A percentile compares a stretch with the other conserved stretches of the same genome.
phyloP scores from a whole-genome alignment of 2,113 vertebrate species.

The Laterallus jamaicensis region DNA sequence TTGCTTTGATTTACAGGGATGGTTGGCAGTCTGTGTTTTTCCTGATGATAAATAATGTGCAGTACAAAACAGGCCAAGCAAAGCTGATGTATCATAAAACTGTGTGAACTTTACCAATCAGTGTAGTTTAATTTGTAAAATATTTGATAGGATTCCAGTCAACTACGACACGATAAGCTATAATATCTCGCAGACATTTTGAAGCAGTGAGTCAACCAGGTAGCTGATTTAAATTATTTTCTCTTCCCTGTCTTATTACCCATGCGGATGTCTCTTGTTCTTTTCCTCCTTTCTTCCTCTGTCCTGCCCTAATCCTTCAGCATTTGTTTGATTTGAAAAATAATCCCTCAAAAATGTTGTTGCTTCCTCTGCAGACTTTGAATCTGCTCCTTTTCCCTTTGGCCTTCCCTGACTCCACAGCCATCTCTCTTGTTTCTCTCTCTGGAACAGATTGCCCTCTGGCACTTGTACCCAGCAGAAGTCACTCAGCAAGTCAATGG shows the following conservation, averaged over 20 bases:
- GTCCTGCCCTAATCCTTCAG: neutral
- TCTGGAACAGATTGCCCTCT: neutral
- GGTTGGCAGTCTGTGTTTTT: neutral
- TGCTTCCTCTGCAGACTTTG: neutral
- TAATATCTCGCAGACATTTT: neutral
- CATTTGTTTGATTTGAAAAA: neutral
- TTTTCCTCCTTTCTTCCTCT: neutral
- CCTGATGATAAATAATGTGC: neutral
- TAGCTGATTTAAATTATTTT: neutral
- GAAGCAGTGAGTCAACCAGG: neutral
- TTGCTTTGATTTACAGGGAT: neutral
- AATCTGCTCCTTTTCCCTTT: neutral
- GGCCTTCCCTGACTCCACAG: neutral
- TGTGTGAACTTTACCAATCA: neutral
- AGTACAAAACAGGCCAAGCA: neutral
- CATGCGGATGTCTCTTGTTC: rapidly evolving
- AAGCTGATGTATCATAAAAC: neutral
- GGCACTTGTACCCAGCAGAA: neutral
- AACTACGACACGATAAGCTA: neutral
- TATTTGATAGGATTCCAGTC: neutral
- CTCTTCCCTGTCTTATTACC: neutral
- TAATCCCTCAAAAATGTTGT: neutral
- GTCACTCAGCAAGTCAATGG: neutral
- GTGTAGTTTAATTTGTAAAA: neutral
- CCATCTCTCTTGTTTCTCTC: neutral